A percentile compares a stretch with the other conserved stretches of the same genome.
phyloP scores from a whole-genome alignment of 2,797 vertebrate genomes.

The Luscinia megarhynchos region DNA sequence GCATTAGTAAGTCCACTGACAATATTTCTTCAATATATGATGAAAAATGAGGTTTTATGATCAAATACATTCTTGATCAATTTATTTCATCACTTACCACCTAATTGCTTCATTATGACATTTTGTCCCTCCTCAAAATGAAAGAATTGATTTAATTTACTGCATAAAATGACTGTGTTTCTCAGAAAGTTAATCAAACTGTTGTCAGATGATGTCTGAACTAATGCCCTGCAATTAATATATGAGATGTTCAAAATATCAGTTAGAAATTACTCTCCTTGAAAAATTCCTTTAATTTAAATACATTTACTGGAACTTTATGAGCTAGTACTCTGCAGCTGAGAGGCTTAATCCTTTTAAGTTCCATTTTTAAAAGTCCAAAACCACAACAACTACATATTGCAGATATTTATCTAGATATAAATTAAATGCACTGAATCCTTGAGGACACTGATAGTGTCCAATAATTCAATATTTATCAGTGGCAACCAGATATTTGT shows the following conservation, averaged over 20 bases:
- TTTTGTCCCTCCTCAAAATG: neutral
- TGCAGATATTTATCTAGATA: neutral
- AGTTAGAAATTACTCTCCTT: constrained; percentile 26
- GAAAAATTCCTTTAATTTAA: constrained; percentile 52
- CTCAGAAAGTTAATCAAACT: constrained; percentile 49
- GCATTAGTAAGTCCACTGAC: neutral
- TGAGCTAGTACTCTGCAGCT: neutral
- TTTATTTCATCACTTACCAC: neutral
- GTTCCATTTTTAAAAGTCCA: neutral
- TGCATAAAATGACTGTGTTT: constrained; percentile 5
- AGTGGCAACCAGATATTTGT: neutral
- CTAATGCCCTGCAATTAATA: constrained; percentile 34
- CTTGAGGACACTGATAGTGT: neutral
- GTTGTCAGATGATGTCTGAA: constrained; percentile 28
- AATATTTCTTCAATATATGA: constrained; percentile 2
- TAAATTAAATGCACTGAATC: constrained; percentile 7
- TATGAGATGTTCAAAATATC: constrained; percentile 15
- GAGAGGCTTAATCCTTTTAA: constrained; percentile 11
- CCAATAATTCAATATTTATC: neutral
- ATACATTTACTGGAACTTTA: constrained; percentile 27
- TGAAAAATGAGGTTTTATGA: neutral
- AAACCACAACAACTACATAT: neutral
- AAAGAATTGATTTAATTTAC: constrained; percentile 31
- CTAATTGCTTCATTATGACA: constrained; percentile 28
- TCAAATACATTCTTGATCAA: constrained; percentile 22